phyloP scores from a whole-genome alignment of 2,113 vertebrate genomes.

The Limanda limanda region DNA sequence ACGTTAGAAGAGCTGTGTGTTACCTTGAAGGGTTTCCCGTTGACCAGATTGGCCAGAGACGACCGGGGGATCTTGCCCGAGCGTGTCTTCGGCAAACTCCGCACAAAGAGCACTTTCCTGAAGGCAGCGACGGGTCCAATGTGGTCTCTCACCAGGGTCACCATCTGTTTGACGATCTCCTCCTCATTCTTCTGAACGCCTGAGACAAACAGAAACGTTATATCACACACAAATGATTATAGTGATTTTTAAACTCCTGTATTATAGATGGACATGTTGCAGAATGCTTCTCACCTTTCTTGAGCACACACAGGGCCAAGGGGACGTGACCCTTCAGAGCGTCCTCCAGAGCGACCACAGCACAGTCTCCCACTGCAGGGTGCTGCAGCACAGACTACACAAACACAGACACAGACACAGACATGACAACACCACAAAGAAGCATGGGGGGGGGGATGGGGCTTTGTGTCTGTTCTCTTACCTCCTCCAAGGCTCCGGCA shows the following conservation, averaged over 20 bases:
- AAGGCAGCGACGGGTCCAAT: slow-evolving; percentile 95
- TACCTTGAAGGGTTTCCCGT: slow-evolving; percentile 91
- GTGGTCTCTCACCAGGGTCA: slow-evolving; percentile 85
- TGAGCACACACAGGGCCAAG: slow-evolving; percentile 91
- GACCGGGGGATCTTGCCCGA: slow-evolving; percentile 96
- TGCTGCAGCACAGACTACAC: slow-evolving; percentile 90
- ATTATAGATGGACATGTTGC: no score
- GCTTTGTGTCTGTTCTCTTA: slow-evolving; percentile 53
- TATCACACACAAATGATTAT: not conserved
- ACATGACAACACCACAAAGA: not conserved
- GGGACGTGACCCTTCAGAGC: slow-evolving; percentile 92
- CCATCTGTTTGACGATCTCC: slow-evolving; percentile 84
- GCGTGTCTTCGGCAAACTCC: slow-evolving; percentile 91
- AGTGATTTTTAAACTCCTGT: no score
- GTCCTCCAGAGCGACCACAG: slow-evolving; percentile 94
- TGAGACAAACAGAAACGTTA: slow-evolving; percentile 56
- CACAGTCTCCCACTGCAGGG: slow-evolving; percentile 89
- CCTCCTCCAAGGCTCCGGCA: slow-evolving; percentile 94
- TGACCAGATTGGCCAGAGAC: slow-evolving; percentile 88
- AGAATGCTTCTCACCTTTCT: slow-evolving; percentile 83
- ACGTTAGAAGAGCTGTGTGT: not conserved
- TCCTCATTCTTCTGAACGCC: slow-evolving; percentile 78
- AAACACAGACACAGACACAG: slow-evolving; percentile 30
- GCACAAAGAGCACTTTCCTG: slow-evolving; percentile 89
- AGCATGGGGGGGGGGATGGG: no score